These are phyloP conservation scores for Lepidocyrtoides sp. DNA, from an alignment of 2,888 invertebrate genomes.

Conservation along the genomic window DNA sequence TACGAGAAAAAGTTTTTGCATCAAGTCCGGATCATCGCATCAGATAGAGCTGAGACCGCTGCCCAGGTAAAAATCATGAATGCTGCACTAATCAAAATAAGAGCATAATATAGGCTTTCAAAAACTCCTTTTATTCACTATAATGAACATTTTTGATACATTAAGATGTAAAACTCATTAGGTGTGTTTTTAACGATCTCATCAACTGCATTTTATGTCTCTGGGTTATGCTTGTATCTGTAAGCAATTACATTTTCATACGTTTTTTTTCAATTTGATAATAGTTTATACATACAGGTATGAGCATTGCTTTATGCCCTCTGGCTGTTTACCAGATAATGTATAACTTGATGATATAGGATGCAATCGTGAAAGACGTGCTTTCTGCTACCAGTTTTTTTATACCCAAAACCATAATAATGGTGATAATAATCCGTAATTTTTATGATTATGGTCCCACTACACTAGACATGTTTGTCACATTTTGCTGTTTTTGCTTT, in stretches of 20 bases:
- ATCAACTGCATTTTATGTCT: conserved; percentile 59
- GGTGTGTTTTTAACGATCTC: conserved; percentile 59
- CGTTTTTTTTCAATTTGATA: not conserved
- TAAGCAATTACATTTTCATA: conserved; percentile 35
- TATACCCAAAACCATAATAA: conserved; percentile 50
- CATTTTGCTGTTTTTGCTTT: conserved; percentile 38
- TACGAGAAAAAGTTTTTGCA: conserved; percentile 95
- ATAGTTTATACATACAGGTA: not conserved
- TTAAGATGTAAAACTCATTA: conserved; percentile 56
- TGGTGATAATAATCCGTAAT: conserved; percentile 57
- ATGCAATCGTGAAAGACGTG: not conserved
- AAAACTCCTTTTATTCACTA: not conserved
- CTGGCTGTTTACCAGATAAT: conserved; percentile 58
- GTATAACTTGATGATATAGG: not conserved
- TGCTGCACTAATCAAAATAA: not conserved
- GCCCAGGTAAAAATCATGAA: conserved; percentile 81
- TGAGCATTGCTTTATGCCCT: conserved; percentile 5
- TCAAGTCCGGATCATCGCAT: conserved; percentile 93
- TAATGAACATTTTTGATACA: not conserved
- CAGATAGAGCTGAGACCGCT: conserved; percentile 94
- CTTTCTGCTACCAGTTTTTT: conserved; percentile 40
- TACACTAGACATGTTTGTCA: conserved; percentile 47
- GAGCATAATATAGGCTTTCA: not conserved
- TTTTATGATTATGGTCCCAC: conserved; percentile 61
- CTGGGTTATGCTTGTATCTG: conserved; percentile 27